phyloP scores from a whole-genome alignment of 2,113 vertebrate species.

The Probosciger aterrimus region DNA sequence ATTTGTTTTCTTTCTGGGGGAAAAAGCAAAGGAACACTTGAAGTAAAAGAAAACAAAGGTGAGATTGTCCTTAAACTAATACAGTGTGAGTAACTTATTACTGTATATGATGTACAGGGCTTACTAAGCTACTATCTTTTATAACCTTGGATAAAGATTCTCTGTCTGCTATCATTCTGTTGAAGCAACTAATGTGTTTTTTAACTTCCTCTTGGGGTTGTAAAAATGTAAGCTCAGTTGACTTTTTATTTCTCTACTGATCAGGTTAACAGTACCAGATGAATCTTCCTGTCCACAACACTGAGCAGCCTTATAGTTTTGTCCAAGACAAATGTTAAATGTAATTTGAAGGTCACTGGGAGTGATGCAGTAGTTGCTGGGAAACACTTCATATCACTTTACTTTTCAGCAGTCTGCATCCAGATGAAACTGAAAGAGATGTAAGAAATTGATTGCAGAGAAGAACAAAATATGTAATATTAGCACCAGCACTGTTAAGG shows the following conservation, averaged over 20 bases:
- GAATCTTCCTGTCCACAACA: conserved; percentile 48
- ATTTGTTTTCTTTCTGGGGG: not conserved
- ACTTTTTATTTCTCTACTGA: conserved; percentile 57
- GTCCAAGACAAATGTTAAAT: conserved; percentile 48
- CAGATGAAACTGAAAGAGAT: conserved; percentile 31
- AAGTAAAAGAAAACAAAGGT: not conserved
- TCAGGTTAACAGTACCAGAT: conserved; percentile 49
- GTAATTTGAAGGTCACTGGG: conserved; percentile 64
- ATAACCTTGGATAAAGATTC: not conserved
- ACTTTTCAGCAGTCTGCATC: conserved; percentile 30
- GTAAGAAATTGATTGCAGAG: conserved; percentile 40
- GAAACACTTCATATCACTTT: conserved; percentile 59
- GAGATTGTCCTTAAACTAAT: not conserved
- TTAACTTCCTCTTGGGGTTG: conserved; percentile 22
- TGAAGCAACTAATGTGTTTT: conserved; percentile 43
- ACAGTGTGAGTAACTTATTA: not conserved
- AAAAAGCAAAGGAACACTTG: not conserved
- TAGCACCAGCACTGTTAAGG: not conserved
- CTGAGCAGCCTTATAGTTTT: conserved; percentile 21
- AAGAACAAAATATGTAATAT: conserved; percentile 11
- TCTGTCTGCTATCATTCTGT: conserved; percentile 27
- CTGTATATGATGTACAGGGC: not conserved
- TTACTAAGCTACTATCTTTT: not conserved
- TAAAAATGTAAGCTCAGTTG: conserved; percentile 48
- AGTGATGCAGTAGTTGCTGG: conserved; percentile 45